phyloP scores from a whole-genome alignment of 2,888 invertebrate species.

The Cheilosia impressa region DNA sequence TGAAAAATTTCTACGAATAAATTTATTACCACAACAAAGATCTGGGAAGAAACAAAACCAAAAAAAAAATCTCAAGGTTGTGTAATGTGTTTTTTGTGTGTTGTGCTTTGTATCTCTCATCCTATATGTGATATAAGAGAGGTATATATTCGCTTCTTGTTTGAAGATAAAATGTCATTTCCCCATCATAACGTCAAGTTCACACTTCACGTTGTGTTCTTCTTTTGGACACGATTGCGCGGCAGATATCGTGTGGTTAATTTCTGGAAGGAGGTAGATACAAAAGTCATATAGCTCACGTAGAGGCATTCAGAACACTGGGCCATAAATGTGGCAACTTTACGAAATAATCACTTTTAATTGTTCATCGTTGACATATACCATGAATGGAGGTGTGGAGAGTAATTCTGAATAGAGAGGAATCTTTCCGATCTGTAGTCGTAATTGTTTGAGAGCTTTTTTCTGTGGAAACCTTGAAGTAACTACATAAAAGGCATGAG shows the following conservation, averaged over 20 bases:
- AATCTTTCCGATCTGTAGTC: neutral
- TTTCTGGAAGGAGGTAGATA: neutral
- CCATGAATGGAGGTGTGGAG: slow-evolving; percentile 17
- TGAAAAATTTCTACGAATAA: slow-evolving; percentile 67
- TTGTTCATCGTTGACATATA: slow-evolving; percentile 42
- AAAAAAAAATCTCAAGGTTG: slow-evolving; percentile 52
- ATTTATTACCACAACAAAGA: slow-evolving; percentile 60
- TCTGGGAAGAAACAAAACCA: slow-evolving; percentile 18
- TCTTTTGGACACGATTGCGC: slow-evolving; percentile 18
- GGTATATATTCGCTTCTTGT: slow-evolving; percentile 25
- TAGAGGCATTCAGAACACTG: slow-evolving; percentile 31
- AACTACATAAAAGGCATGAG: too few relatives aligned
- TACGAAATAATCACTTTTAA: slow-evolving; percentile 61
- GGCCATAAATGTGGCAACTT: slow-evolving; percentile 59
- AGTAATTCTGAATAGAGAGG: neutral
- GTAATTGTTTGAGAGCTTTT: neutral
- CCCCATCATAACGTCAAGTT: slow-evolving; percentile 48
- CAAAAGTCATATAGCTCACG: slow-evolving; percentile 11
- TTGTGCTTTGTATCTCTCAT: slow-evolving; percentile 16
- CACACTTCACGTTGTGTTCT: slow-evolving; percentile 49
- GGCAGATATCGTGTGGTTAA: neutral
- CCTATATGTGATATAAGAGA: slow-evolving; percentile 39
- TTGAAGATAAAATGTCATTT: slow-evolving; percentile 62
- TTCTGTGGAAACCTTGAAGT: too few relatives aligned
- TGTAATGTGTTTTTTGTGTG: slow-evolving; percentile 43